Base-by-base conservation (phyloP, 2,113 vertebrate species). In the Colossoma macropomum region DNA sequence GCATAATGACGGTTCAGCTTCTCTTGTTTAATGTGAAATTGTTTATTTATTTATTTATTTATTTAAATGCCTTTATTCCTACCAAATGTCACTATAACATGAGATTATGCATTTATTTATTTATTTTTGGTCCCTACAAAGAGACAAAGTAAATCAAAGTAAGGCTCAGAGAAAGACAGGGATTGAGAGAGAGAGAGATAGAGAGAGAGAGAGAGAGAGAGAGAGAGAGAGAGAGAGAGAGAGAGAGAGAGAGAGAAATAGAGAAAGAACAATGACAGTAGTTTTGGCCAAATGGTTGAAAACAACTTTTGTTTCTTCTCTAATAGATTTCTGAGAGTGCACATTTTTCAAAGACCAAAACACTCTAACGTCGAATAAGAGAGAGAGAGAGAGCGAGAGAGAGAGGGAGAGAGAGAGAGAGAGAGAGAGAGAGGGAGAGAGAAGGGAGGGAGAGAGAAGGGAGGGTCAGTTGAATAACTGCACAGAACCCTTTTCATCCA, bases 131-230 rank as follows among this genome's bases (percentile, higher is more conserved):
- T 12, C 60, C 25, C 1, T 7, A 63, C 60, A 63, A 63, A 63
- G 60, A 63, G 25, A 63, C 9, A 4, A 63, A 63, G 10, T 5
- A 63, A 63, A 63, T 11, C 41, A 45, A 63, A 63, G 60, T 27
- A 27, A 27, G 12, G 0, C n/a, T n/a, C n/a, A 89, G 90, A 27
- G 25, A 23, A 4, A 13, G 1, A 63, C 25, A 63, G 11, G 12
- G 60, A 63, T n/a, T n/a, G 60, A 63, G n/a, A 87, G 89, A 91
- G 41, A 45, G 41, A 45, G 88, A 83, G 86, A 83, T 83, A 86
- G 85, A 84, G 50, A 52, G 50, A 52, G 50, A 52, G 50, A 52
- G 50, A 52, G 0, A 89, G 90, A 27, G 25, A 23, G 21, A 13
- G 1, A 63, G 60, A 63, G 11, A 28, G 60, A 63, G 60, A 63